phyloP scores from a whole-genome alignment of 2,113 vertebrate species.

The Phyllostomus hastatus region DNA sequence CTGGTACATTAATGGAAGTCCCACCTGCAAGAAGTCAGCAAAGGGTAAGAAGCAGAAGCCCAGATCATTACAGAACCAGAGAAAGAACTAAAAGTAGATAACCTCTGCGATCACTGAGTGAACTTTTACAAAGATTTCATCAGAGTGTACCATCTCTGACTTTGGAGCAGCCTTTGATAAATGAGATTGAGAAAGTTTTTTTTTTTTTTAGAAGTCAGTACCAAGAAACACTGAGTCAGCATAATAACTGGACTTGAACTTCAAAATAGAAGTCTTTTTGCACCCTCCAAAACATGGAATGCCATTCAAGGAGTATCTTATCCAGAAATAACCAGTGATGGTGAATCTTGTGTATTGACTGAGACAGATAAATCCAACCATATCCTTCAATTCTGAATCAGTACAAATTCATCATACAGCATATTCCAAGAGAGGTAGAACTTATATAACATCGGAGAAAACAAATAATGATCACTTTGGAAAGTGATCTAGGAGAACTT shows the following conservation, averaged over 20 bases:
- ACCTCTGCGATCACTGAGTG: conserved; percentile 80
- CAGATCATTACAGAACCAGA: conserved; percentile 86
- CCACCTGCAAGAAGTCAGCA: conserved; percentile 84
- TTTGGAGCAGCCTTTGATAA: conserved; percentile 69
- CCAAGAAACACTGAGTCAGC: conserved; percentile 85
- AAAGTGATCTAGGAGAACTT: conserved; percentile 89
- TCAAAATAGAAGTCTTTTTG: conserved; percentile 49
- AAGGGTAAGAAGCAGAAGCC: conserved; percentile 88
- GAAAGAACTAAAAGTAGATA: conserved; percentile 88
- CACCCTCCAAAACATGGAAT: conserved; percentile 64
- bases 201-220: conserved; percentile 90
- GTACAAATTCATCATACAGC: conserved; percentile 87
- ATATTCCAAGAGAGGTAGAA: conserved; percentile 87
- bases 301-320: conserved; percentile 63
- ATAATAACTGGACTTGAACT: conserved; percentile 71
- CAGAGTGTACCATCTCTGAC: conserved; percentile 76
- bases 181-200: conserved; percentile 81
- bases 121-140: conserved; percentile 78
- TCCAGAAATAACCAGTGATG: conserved; percentile 71
- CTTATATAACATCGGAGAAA: conserved; percentile 88
- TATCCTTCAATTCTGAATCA: conserved; percentile 87
- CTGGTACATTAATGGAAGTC: conserved; percentile 66
- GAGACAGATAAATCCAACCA: conserved; percentile 86
- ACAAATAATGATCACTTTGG: conserved; percentile 89
- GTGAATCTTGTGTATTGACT: conserved; percentile 51